These are phyloP conservation scores for Dolichoris vasculosae DNA, from an alignment of 1,140 invertebrate species.

Conservation along the genomic window DNA sequence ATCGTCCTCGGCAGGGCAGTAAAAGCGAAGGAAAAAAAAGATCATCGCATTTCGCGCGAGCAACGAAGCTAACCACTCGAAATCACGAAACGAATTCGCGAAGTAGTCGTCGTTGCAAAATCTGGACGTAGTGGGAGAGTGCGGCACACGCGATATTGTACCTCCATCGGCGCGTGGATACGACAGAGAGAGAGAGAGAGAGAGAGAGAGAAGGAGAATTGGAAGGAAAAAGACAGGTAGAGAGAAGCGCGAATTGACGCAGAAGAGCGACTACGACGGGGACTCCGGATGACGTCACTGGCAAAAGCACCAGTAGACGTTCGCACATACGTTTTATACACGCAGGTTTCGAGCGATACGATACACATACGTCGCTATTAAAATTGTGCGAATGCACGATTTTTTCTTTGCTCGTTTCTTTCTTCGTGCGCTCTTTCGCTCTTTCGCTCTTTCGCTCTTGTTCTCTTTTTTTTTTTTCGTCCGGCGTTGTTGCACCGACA, in stretches of 20 bases:
- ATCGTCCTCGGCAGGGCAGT: neutral
- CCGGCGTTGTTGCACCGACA: neutral
- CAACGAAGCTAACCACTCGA: slow-evolving; percentile 23
- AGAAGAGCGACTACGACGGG: neutral
- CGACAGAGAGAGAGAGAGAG: neutral
- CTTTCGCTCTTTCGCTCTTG: too few relatives aligned
- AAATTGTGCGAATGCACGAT: slow-evolving; percentile 12
- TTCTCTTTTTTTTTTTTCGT: neutral
- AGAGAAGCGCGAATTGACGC: neutral
- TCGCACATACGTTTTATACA: neutral
- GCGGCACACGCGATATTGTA: slow-evolving; percentile 27
- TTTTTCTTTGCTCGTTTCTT: too few relatives aligned
- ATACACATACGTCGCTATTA: neutral
- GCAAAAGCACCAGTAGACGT: neutral
- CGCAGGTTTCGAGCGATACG: neutral
- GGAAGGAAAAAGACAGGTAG: neutral
- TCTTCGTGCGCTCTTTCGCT: too few relatives aligned
- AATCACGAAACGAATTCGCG: slow-evolving; percentile 45
- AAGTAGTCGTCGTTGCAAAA: neutral
- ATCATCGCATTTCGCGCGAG: neutral
- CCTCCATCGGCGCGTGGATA: neutral
- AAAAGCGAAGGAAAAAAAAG: neutral
- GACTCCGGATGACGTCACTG: slow-evolving; percentile 16
- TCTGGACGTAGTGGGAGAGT: neutral
- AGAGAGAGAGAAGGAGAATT: too few relatives aligned